phyloP scores from a whole-genome alignment of 1,140 invertebrate species.

The Conus ventricosus region DNA sequence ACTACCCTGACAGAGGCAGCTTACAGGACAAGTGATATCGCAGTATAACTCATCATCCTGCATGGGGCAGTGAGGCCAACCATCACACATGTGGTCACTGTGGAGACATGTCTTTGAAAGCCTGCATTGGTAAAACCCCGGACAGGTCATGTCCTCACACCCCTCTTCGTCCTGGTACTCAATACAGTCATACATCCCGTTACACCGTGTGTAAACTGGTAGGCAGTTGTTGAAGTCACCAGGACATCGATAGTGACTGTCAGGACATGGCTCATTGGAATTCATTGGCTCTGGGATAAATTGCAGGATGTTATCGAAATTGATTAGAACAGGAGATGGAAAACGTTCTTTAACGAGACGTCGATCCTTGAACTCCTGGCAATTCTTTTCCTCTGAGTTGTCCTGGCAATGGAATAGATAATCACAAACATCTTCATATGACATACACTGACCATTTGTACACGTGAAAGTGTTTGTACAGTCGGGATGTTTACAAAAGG shows the following conservation, averaged over 20 bases:
- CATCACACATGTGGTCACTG: constrained; percentile 25
- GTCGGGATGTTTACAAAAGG: neutral
- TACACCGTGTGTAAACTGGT: constrained; percentile 16
- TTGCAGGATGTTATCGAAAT: neutral
- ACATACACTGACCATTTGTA: constrained; percentile 16
- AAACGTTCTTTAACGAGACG: too few relatives aligned
- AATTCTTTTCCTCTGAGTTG: neutral
- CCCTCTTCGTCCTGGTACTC: constrained; percentile 8
- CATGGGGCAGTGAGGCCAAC: constrained; percentile 30
- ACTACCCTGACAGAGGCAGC: constrained; percentile 22
- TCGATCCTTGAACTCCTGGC: neutral
- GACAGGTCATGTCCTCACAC: constrained; percentile 28
- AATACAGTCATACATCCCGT: constrained; percentile 9
- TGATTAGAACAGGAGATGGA: neutral
- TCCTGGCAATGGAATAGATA: neutral
- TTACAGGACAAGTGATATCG: constrained; percentile 46
- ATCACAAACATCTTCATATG: neutral
- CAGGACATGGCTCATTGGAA: neutral
- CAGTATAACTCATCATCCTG: constrained; percentile 38
- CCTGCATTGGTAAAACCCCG: constrained; percentile 29
- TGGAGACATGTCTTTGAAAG: constrained; percentile 29
- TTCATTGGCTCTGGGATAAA: neutral
- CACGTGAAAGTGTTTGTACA: neutral
- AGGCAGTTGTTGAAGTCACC: neutral
- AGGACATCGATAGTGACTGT: constrained; percentile 3